These are phyloP conservation scores for Anseranas semipalmata DNA, from an alignment of 2,113 vertebrate genomes.

Conservation along the genomic window DNA sequence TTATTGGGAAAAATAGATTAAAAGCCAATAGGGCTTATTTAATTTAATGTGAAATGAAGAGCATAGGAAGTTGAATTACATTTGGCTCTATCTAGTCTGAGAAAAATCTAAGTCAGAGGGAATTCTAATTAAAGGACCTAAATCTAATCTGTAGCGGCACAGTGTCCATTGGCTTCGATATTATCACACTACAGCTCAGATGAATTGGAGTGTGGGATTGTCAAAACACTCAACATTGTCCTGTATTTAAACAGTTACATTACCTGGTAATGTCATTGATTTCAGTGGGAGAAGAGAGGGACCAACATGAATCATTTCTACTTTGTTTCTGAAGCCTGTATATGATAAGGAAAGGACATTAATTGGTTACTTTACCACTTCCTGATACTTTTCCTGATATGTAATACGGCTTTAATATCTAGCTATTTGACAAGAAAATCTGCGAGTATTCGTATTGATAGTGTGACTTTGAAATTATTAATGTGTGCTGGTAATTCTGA, in stretches of 20 bases:
- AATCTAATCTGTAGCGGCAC: neutral
- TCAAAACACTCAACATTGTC: neutral
- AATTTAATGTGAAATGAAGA: constrained; percentile 1
- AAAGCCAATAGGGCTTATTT: constrained; percentile 16
- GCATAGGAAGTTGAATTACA: neutral
- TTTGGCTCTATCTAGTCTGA: neutral
- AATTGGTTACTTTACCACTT: neutral
- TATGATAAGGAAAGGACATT: neutral
- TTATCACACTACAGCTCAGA: neutral
- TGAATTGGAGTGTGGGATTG: neutral
- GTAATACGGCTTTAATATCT: neutral
- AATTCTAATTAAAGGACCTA: neutral
- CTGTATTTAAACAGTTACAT: neutral
- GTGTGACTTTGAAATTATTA: neutral
- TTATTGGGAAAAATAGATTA: constrained; percentile 36
- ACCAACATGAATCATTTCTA: neutral
- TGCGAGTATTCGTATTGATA: neutral
- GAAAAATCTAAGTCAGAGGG: neutral
- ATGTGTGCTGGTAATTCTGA: neutral
- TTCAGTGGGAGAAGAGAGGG: neutral
- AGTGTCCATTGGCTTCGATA: neutral
- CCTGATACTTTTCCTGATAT: neutral
- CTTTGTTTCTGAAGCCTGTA: neutral
- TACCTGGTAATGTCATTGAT: neutral
- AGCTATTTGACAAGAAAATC: neutral